Percentiles rank a stretch among this genome's conserved stretches.
Evolutionary conservation across 2,797 vertebrate genomes (phyloP).

Genomic region (Smutsia temminckii): DNA sequence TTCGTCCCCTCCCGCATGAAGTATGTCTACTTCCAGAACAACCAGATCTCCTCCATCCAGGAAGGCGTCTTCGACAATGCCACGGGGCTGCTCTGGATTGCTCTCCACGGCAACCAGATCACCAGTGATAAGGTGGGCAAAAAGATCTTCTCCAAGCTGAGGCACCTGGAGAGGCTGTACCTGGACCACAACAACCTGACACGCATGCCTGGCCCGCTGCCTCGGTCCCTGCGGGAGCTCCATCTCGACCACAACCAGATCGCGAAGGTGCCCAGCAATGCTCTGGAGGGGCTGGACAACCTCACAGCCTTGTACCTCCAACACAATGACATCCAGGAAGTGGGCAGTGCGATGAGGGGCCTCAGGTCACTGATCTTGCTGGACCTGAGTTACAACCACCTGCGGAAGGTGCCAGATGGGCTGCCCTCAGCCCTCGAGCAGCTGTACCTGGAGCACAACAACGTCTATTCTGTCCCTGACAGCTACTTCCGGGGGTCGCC

Average conservation of each 20-base stretch:
- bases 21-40: constrained; percentile 96
- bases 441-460: constrained; percentile 95
- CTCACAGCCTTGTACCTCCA: constrained; percentile 94
- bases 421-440: constrained; percentile 93
- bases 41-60: constrained; percentile 90
- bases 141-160: constrained; percentile 91
- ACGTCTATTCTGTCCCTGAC: constrained; percentile 90
- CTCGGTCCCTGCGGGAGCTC: constrained; percentile 91
- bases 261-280: constrained; percentile 87
- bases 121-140: constrained; percentile 88
- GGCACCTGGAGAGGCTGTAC: constrained; percentile 91
- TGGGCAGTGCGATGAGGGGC: constrained; percentile 88
- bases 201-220: constrained; percentile 90
- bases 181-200: constrained; percentile 95
- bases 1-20: constrained; percentile 93
- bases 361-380: constrained; percentile 92
- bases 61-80: constrained; percentile 92
- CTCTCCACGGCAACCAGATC: constrained; percentile 94
- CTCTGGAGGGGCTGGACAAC: constrained; percentile 94
- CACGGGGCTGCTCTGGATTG: constrained; percentile 94
- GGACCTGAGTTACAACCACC: constrained; percentile 93
- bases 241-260: constrained; percentile 93
- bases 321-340: constrained; percentile 92
- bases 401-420: constrained; percentile 91
- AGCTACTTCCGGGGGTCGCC: constrained; percentile 90